Conservation (phyloP, 2,888 invertebrate species). For the Drosophila histrio region DNA sequence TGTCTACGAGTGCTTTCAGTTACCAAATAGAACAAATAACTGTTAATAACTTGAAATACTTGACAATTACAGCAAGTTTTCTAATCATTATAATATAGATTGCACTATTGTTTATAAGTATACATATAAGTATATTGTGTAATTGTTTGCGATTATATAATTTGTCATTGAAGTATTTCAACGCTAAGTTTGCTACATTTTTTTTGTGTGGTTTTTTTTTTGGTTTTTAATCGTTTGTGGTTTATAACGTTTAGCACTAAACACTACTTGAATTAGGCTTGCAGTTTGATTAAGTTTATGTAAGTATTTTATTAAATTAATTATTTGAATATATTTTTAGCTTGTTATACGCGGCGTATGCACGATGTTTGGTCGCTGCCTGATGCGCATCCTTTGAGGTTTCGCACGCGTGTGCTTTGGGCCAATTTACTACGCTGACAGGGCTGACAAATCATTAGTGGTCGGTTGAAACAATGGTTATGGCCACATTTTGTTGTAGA, state of each 20-base stretch:
- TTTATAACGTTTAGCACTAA: slow-evolving; percentile 34
- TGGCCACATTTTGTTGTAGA: slow-evolving; percentile 15
- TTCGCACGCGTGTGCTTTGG: slow-evolving; percentile 62
- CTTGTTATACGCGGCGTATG: slow-evolving; percentile 45
- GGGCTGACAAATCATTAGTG: slow-evolving; percentile 67
- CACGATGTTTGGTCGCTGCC: slow-evolving; percentile 32
- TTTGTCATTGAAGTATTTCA: slow-evolving; percentile 25
- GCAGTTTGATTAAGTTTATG: slow-evolving; percentile 11
- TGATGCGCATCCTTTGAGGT: slow-evolving; percentile 70
- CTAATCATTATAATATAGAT: slow-evolving; percentile 24
- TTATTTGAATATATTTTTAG: not conserved
- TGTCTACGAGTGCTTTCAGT: slow-evolving; percentile 56
- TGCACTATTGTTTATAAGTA: slow-evolving; percentile 45
- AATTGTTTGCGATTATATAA: slow-evolving; percentile 43
- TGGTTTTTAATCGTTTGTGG: not conserved
- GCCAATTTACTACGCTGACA: slow-evolving; percentile 38
- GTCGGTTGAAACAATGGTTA: slow-evolving; percentile 61
- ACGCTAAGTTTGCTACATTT: slow-evolving; percentile 33
- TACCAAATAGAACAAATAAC: slow-evolving; percentile 20
- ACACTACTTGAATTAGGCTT: slow-evolving; percentile 34
- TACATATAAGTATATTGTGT: slow-evolving; percentile 26
- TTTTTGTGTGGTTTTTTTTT: slow-evolving; percentile 6
- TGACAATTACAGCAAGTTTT: not conserved
- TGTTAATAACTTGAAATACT: slow-evolving; percentile 8
- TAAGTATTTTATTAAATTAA: slow-evolving; percentile 15